Evolutionary conservation across 2,888 invertebrate species (phyloP).

Genomic region (Morinoia aosen): DNA sequence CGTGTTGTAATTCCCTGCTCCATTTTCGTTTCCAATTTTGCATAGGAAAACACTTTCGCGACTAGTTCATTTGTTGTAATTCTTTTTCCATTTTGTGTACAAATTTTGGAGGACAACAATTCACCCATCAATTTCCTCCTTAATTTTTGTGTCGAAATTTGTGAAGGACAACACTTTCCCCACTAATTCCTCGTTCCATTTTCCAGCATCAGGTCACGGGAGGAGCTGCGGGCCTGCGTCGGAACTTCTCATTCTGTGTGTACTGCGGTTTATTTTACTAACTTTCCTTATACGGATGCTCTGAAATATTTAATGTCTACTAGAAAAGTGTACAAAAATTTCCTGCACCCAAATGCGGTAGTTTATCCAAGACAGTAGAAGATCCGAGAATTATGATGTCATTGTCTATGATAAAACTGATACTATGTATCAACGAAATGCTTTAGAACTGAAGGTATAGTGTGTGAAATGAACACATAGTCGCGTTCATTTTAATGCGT

Average conservation of each 20-base stretch:
- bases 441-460: not conserved
- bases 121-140: too few relatives aligned
- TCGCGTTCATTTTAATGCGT: not conserved
- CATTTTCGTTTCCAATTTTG: too few relatives aligned
- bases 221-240: not conserved
- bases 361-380: not conserved
- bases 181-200: too few relatives aligned
- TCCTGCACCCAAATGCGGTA: not conserved
- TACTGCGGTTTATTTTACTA: not conserved
- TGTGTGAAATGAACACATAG: not conserved
- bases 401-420: not conserved
- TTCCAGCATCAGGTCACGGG: not conserved
- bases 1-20: too few relatives aligned
- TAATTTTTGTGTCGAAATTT: too few relatives aligned
- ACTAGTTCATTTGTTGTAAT: too few relatives aligned
- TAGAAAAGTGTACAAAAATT: slow-evolving; percentile 24
- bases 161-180: too few relatives aligned
- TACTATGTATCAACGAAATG: not conserved
- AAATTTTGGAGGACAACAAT: too few relatives aligned
- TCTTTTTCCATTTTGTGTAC: too few relatives aligned
- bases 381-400: not conserved
- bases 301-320: slow-evolving; percentile 8
- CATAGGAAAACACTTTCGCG: too few relatives aligned
- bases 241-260: not conserved
- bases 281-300: slow-evolving; percentile 11